Conservation (phyloP, 2,888 invertebrate genomes). For the Celastrina argiolus region DNA sequence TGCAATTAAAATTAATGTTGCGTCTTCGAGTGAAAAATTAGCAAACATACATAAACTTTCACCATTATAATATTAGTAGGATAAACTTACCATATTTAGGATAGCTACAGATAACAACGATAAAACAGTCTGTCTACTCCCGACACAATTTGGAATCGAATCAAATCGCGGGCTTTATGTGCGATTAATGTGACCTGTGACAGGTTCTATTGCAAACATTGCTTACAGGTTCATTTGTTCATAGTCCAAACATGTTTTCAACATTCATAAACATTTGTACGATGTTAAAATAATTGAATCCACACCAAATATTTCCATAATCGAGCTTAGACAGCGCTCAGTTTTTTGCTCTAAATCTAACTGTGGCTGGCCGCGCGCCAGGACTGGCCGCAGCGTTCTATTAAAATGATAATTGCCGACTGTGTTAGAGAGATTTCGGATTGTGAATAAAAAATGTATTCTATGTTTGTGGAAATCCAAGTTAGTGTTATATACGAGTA, state of each 20-base stretch:
- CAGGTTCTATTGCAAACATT: too few relatives aligned
- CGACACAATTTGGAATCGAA: too few relatives aligned
- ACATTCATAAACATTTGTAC: background rate
- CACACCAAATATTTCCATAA: constrained; percentile 6
- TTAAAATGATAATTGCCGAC: constrained; percentile 11
- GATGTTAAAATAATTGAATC: constrained; percentile 2
- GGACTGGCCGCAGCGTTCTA: background rate
- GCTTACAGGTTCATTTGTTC: too few relatives aligned
- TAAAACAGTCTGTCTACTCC: too few relatives aligned
- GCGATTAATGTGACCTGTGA: background rate
- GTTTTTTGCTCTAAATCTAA: constrained; percentile 8
- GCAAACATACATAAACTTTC: too few relatives aligned
- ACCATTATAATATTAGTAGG: too few relatives aligned
- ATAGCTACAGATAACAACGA: too few relatives aligned
- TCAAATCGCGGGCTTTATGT: too few relatives aligned
- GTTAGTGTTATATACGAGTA: background rate
- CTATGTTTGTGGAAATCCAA: background rate
- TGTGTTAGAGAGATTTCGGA: constrained; percentile 7
- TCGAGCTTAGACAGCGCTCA: background rate
- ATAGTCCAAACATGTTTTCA: too few relatives aligned
- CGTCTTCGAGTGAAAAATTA: too few relatives aligned
- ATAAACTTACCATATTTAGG: too few relatives aligned
- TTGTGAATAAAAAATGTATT: constrained; percentile 3
- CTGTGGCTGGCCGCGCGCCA: background rate
- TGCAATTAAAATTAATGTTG: too few relatives aligned